Base-by-base conservation (phyloP, 2,888 invertebrate species). In the Sacculina carcini region DNA sequence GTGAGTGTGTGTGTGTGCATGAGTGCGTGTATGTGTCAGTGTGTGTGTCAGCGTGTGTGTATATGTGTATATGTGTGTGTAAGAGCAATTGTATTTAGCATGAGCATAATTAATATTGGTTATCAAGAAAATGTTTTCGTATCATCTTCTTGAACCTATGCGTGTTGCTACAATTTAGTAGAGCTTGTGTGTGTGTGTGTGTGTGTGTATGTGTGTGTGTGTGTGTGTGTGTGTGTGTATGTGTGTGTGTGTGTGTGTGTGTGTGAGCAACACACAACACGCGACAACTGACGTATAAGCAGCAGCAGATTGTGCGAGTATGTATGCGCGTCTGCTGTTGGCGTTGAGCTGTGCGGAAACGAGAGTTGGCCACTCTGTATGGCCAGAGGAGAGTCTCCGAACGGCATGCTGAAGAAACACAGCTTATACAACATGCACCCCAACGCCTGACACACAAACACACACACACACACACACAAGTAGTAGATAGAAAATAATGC, bases 341-440 rank as follows among this genome's bases (percentile, higher is more conserved):
- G n/a, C 65, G 73, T 75, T 21, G 80, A 78, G 66, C 71, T 74
- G 63, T 83, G 79, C 51, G 87, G 87, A 67, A 87, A 79, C 57
- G 74, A 75, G 64, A 85, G 84, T 62, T 79, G 78, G 50, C 82
- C 86, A 64, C 79, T 83, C 65, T 86, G 85, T 62, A 90, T 89
- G 50, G 89, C 87, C 58, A 89, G 68, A n/a, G 81, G 78, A 62
- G 84, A 85, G 65, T 90, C 89, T 29, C 84, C 87, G 66, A 89
- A 89, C 49, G 87, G 89, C 61, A 86, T 70, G 34, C 77, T 73
- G 65, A 87, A 87, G 67, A 79, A 90, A 67, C 85, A 86, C 59
- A 90, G 70, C 65, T 85, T 84, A 65, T 84, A 87, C 48, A 87
- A 69, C 60, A 87, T 69, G 68, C 86, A 86, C 50, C 87, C 87